Percentiles rank a stretch among this genome's conserved stretches.
Conservation (phyloP, 2,113 vertebrate species). For the Nymphicus hollandicus region DNA sequence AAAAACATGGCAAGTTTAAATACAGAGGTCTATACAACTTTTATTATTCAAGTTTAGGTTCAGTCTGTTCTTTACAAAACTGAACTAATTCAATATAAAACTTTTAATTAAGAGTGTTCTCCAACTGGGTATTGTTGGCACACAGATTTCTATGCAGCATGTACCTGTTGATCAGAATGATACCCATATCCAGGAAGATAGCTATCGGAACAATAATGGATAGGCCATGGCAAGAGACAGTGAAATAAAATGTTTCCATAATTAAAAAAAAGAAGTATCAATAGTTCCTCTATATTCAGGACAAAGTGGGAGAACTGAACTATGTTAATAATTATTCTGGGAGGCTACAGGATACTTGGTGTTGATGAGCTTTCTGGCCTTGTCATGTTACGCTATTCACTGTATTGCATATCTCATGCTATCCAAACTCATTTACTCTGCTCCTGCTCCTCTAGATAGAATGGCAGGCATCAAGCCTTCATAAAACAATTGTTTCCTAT, state of each 20-base stretch:
- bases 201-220: constrained; percentile 11
- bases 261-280: constrained; percentile 10
- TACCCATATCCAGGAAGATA: neutral
- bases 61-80: neutral
- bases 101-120: constrained; percentile 33
- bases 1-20: neutral
- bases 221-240: neutral
- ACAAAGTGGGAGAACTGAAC: neutral
- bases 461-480: neutral
- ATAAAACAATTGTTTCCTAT: neutral
- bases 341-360: neutral
- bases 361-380: neutral
- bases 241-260: neutral
- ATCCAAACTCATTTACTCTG: neutral
- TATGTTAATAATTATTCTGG: neutral
- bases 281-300: neutral
- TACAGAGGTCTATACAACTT: neutral
- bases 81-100: constrained; percentile 4
- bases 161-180: neutral
- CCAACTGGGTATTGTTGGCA: neutral
- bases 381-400: neutral
- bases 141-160: neutral
- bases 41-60: neutral
- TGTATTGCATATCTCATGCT: neutral
- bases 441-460: neutral